phyloP scores from a whole-genome alignment of 2,888 invertebrate species.

The Coelogynopora nodosa region DNA sequence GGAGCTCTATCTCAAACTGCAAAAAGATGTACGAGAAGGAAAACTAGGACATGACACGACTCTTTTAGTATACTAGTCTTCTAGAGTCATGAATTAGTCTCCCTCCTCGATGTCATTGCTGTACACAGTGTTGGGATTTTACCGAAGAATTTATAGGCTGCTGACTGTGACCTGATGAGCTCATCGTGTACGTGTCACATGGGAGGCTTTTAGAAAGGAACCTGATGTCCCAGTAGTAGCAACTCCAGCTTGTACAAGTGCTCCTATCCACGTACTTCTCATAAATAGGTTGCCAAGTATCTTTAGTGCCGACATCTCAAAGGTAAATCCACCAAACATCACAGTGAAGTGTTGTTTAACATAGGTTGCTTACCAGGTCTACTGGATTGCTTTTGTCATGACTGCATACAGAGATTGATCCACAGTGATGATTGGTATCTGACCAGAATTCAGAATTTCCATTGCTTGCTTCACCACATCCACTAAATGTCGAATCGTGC shows the following conservation, averaged over 20 bases:
- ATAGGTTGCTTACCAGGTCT: background rate
- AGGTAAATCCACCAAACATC: background rate
- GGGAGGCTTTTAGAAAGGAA: background rate
- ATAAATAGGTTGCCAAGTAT: background rate
- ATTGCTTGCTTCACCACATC: background rate
- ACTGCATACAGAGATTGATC: background rate
- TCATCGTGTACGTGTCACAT: conserved; percentile 48
- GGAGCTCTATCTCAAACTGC: conserved; percentile 31
- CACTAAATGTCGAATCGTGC: background rate
- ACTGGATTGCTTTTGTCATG: background rate
- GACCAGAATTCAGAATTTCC: background rate
- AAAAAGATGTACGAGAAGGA: background rate
- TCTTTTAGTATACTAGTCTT: background rate
- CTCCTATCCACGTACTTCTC: background rate
- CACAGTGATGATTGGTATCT: background rate
- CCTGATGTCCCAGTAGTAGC: background rate
- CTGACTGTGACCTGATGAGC: conserved; percentile 49
- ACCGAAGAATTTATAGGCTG: no score
- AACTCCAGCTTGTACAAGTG: background rate
- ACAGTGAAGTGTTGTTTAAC: background rate
- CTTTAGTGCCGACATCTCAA: conserved; percentile 9
- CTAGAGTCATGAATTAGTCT: no score
- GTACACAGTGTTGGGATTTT: no score
- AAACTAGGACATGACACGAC: background rate
- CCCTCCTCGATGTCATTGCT: no score